A percentile compares a stretch with the other conserved stretches of the same genome.
phyloP scores from a whole-genome alignment of 2,797 vertebrate species.

The Xenentodon cancila region DNA sequence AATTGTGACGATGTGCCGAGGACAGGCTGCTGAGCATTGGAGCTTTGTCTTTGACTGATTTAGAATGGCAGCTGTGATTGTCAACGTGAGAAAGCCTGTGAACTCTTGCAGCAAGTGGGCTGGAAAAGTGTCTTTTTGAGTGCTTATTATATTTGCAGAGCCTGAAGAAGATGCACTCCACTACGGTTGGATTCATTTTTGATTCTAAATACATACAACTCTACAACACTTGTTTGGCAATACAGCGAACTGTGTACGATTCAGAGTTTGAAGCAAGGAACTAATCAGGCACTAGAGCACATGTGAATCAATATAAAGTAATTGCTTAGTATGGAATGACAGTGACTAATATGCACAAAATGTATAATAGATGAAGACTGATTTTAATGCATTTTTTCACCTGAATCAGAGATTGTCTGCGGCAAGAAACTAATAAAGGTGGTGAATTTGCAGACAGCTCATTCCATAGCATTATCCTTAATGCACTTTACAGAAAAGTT shows the following conservation, averaged over 20 bases:
- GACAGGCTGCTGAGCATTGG: slow-evolving; percentile 29
- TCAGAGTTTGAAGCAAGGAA: not conserved
- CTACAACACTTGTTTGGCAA: slow-evolving; percentile 3
- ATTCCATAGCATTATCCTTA: too few species aligned
- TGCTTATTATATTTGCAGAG: slow-evolving; percentile 45
- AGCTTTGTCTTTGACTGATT: slow-evolving; percentile 38
- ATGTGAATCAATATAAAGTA: slow-evolving; percentile 7
- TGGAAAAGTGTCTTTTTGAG: slow-evolving; percentile 49
- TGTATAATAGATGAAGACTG: too few species aligned
- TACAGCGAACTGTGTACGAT: not conserved
- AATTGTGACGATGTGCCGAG: slow-evolving; percentile 42
- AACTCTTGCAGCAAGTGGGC: slow-evolving; percentile 35
- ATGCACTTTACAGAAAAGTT: too few species aligned
- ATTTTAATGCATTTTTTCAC: too few species aligned
- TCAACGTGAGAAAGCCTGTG: slow-evolving; percentile 31
- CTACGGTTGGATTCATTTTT: slow-evolving; percentile 22
- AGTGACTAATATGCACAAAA: too few species aligned
- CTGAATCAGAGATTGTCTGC: too few species aligned
- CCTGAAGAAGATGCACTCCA: slow-evolving; percentile 37
- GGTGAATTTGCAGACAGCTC: too few species aligned
- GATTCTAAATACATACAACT: slow-evolving; percentile 16
- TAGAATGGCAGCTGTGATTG: slow-evolving; percentile 31
- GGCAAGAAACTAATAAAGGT: too few species aligned
- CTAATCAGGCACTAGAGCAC: not conserved
- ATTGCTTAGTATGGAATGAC: not conserved